Percentiles rank a stretch among this genome's conserved stretches.
Conservation (phyloP, 2,113 vertebrate species). For the Oncorhynchus keta region DNA sequence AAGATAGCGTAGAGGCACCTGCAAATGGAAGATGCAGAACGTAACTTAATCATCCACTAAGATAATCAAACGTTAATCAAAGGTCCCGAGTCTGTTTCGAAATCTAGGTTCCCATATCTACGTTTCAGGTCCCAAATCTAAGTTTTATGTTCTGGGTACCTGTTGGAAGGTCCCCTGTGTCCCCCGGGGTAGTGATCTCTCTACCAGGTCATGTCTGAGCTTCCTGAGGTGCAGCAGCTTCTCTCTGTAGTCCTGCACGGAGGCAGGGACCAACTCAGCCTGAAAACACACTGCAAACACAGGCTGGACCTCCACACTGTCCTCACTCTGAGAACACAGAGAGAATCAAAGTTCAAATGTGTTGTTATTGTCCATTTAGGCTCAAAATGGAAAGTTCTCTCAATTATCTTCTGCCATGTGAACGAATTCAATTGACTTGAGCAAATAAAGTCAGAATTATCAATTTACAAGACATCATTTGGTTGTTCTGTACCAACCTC, state of each 20-base stretch:
- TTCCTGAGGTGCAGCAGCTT: constrained; percentile 92
- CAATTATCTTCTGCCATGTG: no score
- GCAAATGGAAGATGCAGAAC: constrained; percentile 24
- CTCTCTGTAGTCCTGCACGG: constrained; percentile 91
- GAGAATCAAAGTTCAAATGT: not conserved
- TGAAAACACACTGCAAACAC: constrained; percentile 84
- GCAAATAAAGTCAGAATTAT: not conserved
- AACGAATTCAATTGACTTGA: no score
- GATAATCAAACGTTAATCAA: not conserved
- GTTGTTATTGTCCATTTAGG: no score
- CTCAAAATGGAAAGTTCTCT: no score
- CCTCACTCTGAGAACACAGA: constrained; percentile 71
- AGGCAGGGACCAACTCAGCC: constrained; percentile 90
- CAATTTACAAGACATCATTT: not conserved
- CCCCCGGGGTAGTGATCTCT: constrained; percentile 71
- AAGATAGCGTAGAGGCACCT: constrained; percentile 94
- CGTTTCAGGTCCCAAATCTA: no score
- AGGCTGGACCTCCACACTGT: constrained; percentile 67
- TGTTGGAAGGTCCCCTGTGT: constrained; percentile 72
- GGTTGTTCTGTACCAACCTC: constrained; percentile 73
- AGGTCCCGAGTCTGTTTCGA: not conserved
- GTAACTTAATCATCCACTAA: not conserved
- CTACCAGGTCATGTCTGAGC: constrained; percentile 86
- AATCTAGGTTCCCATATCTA: not conserved
- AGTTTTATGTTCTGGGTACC: constrained; percentile 62